Base-by-base conservation (phyloP, 2,797 vertebrate species). In the Cuculus canorus region DNA sequence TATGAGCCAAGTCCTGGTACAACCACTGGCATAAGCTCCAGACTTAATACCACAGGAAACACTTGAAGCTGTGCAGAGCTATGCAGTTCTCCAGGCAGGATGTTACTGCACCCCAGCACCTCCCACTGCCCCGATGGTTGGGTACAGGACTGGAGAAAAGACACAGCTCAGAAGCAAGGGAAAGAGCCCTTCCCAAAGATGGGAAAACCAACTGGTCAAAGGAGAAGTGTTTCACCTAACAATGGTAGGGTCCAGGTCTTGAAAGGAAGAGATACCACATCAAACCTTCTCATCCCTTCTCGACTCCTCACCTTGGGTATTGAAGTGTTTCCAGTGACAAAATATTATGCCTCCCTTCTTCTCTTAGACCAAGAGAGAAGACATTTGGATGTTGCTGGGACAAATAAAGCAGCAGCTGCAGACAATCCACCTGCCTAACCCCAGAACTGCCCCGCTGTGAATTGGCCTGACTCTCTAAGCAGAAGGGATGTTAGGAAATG, bases 1-100 rank as follows among this genome's bases (percentile, higher is more conserved):
- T 41, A 14, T 8, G 25, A 92, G 64, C 68, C 71, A 72, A 61
- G 41, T 47, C 37, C 45, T 77, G 80, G 30, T 64, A 61, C 33
- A 28, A 32, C 30, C 52, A 23, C 54, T 81, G 69, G 66, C 27
- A 30, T 30, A 37, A 59, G 48, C 39, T 75, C 37, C 63, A 72
- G 35, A 22, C 33, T 0, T 56, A 52, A 50, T 18, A 37, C 39
- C 39, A 35, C 0, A 1, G 77, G 66, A 70, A 43, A 60, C 0
- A 69, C 73, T 11, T 70, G 52, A 64, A 77, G 64, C 33, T 63
- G n/a, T 27, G 32, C 43, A 59, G 56, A 84, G 28, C 30, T 19
- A 4, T 13, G 28, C 52, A 53, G 25, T 7, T 70, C 52, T 86
- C 17, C 45, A 53, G 60, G 13, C 24, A 63, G 16, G 8, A 18